Conservation (phyloP, 2,888 invertebrate genomes). For the Podabrus alpinus region DNA sequence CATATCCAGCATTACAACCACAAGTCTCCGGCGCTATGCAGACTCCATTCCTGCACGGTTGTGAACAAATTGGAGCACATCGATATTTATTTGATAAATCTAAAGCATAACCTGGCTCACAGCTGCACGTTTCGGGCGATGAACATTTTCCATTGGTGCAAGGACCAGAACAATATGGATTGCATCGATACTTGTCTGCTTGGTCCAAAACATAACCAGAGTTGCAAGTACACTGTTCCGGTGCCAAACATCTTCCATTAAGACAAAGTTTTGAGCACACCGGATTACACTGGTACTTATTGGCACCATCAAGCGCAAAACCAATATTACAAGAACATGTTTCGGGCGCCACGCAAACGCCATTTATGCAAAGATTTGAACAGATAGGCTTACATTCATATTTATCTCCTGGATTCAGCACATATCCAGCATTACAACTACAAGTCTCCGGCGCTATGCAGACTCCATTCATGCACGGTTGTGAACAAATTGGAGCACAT, state of each 20-base stretch:
- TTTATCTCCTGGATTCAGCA: conserved; percentile 13
- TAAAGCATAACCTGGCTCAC: conserved; percentile 9
- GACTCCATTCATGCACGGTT: conserved; percentile 44
- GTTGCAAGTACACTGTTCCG: conserved; percentile 35
- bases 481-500: conserved; percentile 18
- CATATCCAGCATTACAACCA: conserved; percentile 44
- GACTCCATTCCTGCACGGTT: conserved; percentile 42
- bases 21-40: conserved; percentile 50
- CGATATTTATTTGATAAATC: conserved; percentile 21
- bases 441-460: conserved; percentile 50
- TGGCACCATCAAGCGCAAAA: too few relatives aligned
- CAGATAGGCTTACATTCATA: conserved; percentile 38
- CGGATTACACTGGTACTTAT: conserved; percentile 34
- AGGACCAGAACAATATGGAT: conserved; percentile 27
- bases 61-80: conserved; percentile 48
- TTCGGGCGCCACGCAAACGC: conserved; percentile 48
- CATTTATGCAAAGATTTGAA: conserved; percentile 50
- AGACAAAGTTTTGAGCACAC: conserved; percentile 42
- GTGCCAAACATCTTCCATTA: conserved; percentile 55
- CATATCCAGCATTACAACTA: conserved; percentile 59
- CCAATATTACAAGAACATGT: conserved; percentile 58
- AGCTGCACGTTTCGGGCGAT: conserved; percentile 26
- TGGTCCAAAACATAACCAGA: conserved; percentile 11
- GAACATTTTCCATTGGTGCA: conserved; percentile 33
- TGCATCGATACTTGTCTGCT: conserved; percentile 32